Conservation (phyloP, 2,797 vertebrate genomes). For the Melanotaenia boesemani region DNA sequence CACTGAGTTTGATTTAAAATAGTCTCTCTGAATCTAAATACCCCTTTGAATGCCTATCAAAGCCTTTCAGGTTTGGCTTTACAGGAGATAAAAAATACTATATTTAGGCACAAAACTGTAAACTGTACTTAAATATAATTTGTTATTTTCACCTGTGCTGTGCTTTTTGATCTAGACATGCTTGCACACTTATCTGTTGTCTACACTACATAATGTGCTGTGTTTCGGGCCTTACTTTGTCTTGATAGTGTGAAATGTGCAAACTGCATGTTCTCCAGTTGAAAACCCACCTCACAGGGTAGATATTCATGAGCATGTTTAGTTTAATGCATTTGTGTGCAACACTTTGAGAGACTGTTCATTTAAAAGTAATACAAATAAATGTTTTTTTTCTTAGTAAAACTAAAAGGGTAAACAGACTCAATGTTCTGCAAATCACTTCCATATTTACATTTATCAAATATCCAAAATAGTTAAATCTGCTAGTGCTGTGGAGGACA, state of each 20-base stretch:
- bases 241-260: background rate
- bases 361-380: background rate
- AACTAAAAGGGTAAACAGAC: no score
- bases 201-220: no score
- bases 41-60: background rate
- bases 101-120: background rate
- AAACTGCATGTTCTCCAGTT: background rate
- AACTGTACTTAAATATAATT: background rate
- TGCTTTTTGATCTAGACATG: background rate
- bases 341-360: background rate
- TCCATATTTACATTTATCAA: no score
- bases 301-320: no score
- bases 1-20: background rate
- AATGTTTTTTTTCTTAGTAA: background rate
- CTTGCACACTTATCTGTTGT: background rate
- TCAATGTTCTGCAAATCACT: no score
- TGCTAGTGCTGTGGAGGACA: no score
- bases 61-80: background rate
- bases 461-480: no score
- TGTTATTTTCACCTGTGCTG: background rate
- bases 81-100: background rate
- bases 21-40: background rate
- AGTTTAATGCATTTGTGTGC: background rate
- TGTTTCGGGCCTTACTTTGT: no score
- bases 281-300: background rate